These are phyloP conservation scores for Cantharis nigra DNA, from an alignment of 2,888 invertebrate species.

Conservation along the genomic window DNA sequence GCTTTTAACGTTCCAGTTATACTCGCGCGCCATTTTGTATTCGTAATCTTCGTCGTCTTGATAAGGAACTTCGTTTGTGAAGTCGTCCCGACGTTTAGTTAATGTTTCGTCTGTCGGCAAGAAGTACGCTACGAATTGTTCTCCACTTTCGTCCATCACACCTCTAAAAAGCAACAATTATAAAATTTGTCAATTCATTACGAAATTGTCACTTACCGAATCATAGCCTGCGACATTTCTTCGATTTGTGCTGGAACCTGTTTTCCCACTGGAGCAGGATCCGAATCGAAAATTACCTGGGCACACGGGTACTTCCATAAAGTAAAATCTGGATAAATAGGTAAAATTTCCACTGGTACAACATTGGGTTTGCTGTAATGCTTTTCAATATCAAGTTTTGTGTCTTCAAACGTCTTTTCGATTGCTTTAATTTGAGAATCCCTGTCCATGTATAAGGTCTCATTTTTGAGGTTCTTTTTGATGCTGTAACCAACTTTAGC, in stretches of 20 bases:
- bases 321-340: constrained; percentile 94
- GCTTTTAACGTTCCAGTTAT: constrained; percentile 99
- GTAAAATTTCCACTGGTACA: constrained; percentile 83
- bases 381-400: constrained; percentile 80
- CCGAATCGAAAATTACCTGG: constrained; percentile 97
- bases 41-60: constrained; percentile 93
- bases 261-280: constrained; percentile 91
- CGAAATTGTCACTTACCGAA: constrained; percentile 65
- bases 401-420: constrained; percentile 94
- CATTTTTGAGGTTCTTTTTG: constrained; percentile 87
- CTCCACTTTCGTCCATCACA: constrained; percentile 98
- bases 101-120: constrained; percentile 92
- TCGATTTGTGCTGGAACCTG: constrained; percentile 88
- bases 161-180: constrained; percentile 66
- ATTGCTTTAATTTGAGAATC: constrained; percentile 97
- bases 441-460: constrained; percentile 93
- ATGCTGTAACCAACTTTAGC: constrained; percentile 98
- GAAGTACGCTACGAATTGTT: constrained; percentile 99
- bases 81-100: constrained; percentile 84
- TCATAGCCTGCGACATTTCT: constrained; percentile 99
- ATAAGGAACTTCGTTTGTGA: constrained; percentile 75
- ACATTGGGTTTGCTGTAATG: constrained; percentile 98
- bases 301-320: constrained; percentile 99
- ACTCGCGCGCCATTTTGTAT: constrained; percentile 96
- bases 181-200: background rate